Base-by-base conservation (phyloP, 2,113 vertebrate species). In the Lichenostomus cassidix region DNA sequence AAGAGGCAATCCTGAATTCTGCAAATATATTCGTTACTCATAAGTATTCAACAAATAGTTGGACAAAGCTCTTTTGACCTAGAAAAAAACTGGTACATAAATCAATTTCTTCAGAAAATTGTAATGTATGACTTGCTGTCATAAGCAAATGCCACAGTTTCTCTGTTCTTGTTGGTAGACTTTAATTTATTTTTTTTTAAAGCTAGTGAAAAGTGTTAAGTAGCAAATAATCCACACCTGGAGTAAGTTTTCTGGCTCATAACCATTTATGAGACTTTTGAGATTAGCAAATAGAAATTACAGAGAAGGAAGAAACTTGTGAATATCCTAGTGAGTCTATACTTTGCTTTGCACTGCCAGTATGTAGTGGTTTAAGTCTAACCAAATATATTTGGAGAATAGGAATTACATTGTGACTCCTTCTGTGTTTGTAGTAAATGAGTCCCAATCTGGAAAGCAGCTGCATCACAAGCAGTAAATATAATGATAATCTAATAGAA, bases 1-100 rank as follows among this genome's bases (percentile, higher is more conserved):
- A 96, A 94, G 89, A 96, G 52, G 44, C 69, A 93, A 83, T 86
- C 60, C 71, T 84, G 68, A 82, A 69, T 74, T 89, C 62, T 74
- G 41, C 65, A 94, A 95, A 90, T 95, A 77, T 91, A 86, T 90
- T 96, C 10, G 0, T 75, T 92, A 74, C 37, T 64, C 23, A 3
- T 50, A 92, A 91, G 64, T 71, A 77, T 84, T 92, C 71, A 60
- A 75, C 14, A 82, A 95, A 89, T 74, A 67, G 69, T 82, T 80
- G 69, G 92, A 83, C 90, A 94, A 94, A 89, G 23, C 19, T 77
- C 25, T 77, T 92, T 55, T 86, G 53, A 67, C 71, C 50, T 83
- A 73, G 50, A 86, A 70, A 88, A 90, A 63, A 17, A 49, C 24
- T 58, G 29, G 11, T 83, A 80, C 71, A 53, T 65, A 65, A 91